These are phyloP conservation scores for Amphilophus citrinellus DNA, from an alignment of 2,113 vertebrate genomes.

Conservation along the genomic window DNA sequence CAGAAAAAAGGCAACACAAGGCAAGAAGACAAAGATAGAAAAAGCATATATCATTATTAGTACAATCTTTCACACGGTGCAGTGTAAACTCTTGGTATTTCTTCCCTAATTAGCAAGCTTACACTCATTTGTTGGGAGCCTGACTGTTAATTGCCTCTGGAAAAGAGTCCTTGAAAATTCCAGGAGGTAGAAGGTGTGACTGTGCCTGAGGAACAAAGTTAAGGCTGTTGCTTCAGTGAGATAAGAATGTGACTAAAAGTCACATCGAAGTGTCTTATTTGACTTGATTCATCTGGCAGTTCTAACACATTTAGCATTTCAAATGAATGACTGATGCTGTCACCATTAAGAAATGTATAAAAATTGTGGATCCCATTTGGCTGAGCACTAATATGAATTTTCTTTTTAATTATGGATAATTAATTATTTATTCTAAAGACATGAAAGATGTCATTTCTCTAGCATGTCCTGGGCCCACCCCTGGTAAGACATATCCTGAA, in stretches of 20 bases:
- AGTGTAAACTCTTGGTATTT: neutral
- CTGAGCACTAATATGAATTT: neutral
- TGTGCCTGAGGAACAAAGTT: neutral
- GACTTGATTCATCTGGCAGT: slow-evolving; percentile 3
- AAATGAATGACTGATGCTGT: neutral
- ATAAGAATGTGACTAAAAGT: neutral
- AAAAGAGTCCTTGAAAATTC: neutral
- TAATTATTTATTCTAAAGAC: too few relatives aligned
- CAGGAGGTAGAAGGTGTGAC: neutral
- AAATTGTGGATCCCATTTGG: neutral
- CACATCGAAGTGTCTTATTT: neutral
- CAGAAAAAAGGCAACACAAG: neutral
- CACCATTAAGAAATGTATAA: neutral
- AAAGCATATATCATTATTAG: neutral
- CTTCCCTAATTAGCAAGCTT: neutral
- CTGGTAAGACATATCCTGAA: too few relatives aligned
- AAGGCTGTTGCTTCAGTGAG: neutral
- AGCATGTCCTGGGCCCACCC: too few relatives aligned
- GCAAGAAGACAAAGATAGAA: neutral
- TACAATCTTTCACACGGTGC: neutral
- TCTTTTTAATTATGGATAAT: too few relatives aligned
- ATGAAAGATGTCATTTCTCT: too few relatives aligned
- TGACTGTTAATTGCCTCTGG: neutral
- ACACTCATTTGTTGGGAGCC: neutral
- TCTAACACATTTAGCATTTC: neutral